phyloP scores from a whole-genome alignment of 2,888 invertebrate species.

The Apodemia zela region DNA sequence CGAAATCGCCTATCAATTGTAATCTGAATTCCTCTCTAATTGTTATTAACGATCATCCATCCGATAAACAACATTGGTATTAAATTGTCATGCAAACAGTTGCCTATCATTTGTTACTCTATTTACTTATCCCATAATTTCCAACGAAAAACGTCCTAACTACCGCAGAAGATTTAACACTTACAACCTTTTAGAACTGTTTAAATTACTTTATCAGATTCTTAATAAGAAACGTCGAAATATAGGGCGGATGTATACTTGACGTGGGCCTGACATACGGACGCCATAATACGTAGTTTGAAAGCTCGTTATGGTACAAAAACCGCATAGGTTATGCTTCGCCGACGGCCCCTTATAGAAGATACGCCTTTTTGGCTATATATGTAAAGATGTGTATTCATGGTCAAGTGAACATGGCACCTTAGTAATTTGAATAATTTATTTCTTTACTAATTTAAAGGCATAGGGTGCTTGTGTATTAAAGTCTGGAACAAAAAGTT shows the following conservation, averaged over 20 bases:
- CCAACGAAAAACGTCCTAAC: slow-evolving; percentile 42
- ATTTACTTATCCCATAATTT: slow-evolving; percentile 37
- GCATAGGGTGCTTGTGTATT: neutral
- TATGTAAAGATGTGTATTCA: slow-evolving; percentile 21
- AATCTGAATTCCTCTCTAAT: slow-evolving; percentile 54
- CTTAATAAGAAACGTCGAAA: slow-evolving; percentile 53
- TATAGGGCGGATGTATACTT: slow-evolving; percentile 70
- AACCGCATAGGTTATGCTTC: slow-evolving; percentile 68
- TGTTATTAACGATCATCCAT: slow-evolving; percentile 58
- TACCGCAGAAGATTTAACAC: slow-evolving; percentile 28
- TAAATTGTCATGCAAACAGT: slow-evolving; percentile 73
- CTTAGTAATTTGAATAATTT: slow-evolving; percentile 7
- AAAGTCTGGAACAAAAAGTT: too few relatives aligned
- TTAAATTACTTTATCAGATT: slow-evolving; percentile 30
- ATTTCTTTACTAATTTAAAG: slow-evolving; percentile 16
- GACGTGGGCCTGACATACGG: slow-evolving; percentile 73
- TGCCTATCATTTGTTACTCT: slow-evolving; percentile 60
- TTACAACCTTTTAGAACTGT: slow-evolving; percentile 46
- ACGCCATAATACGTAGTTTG: slow-evolving; percentile 67
- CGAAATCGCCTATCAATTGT: slow-evolving; percentile 31
- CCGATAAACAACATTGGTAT: slow-evolving; percentile 56
- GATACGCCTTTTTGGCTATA: slow-evolving; percentile 54
- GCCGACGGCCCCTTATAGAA: slow-evolving; percentile 54
- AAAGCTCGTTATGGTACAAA: slow-evolving; percentile 71
- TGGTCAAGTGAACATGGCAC: slow-evolving; percentile 20